Evolutionary conservation across 2,888 invertebrate genomes (phyloP).

Genomic region (Heterodera filipjevi): DNA sequence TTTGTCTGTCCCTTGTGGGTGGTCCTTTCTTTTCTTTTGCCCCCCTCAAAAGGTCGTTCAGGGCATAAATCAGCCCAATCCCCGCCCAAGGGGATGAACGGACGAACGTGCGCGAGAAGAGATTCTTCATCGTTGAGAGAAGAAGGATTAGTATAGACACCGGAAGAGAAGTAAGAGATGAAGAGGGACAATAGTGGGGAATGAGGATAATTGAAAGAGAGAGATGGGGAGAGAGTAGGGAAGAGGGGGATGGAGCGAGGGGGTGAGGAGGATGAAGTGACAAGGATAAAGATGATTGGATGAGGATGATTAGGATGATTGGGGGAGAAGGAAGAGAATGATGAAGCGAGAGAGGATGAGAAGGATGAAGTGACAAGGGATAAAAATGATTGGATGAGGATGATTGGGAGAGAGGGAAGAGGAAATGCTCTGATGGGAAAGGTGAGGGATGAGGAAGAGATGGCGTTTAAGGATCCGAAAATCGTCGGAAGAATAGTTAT

Average conservation of each 20-base stretch:
- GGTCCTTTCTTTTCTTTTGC: neutral
- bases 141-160: neutral
- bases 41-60: constrained; percentile 6
- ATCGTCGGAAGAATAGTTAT: no score
- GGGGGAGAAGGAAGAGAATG: neutral
- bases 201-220: no score
- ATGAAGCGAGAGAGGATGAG: neutral
- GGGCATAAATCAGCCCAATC: neutral
- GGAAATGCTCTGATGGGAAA: neutral
- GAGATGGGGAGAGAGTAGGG: neutral
- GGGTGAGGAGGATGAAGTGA: neutral
- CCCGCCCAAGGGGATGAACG: neutral
- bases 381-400: no score
- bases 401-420: neutral
- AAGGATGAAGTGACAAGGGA: neutral
- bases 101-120: neutral
- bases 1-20: no score
- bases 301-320: neutral
- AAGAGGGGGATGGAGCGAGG: neutral
- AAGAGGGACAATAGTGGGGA: neutral
- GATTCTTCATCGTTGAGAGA: neutral
- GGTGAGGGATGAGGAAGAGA: constrained; percentile 1
- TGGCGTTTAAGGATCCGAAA: no score
- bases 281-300: neutral
- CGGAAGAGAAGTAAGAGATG: no score